Base-by-base conservation (phyloP, 2,888 invertebrate genomes). In the Yponomeuta evonymella region DNA sequence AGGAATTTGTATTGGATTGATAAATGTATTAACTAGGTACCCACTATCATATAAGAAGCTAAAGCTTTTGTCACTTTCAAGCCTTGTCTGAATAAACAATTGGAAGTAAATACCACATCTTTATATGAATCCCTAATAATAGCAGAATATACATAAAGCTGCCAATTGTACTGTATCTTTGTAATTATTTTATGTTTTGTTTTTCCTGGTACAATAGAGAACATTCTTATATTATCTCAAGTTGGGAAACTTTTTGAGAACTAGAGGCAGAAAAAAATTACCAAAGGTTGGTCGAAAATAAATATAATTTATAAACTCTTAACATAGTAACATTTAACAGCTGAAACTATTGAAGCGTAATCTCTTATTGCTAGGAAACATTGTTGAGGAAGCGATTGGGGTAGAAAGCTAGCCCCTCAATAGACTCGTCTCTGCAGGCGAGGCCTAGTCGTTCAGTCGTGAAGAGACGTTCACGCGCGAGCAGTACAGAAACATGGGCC, bases 321-420 rank as follows among this genome's bases (percentile, higher is more conserved):
- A 23, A 66, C 30, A 65, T 66, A 65, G 12, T 65, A 2, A 58
- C 12, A 23, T 64, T 23, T 68, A 48, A 68, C 48, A 48, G 36
- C 23, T 36, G 36, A 43, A 29, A 48, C 12, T 63, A 70, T n/a
- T 36, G n/a, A 11, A 62, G 36, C 43, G 23, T 36, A 23, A 63
- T n/a, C 36, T 62, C 11, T n/a, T 29, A 48, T 58, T 70, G 63
- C 63, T 70, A 70, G 5, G 70, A 62, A 33, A 23, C 51, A 48
- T 87, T 87, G 65, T 87, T 87, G 65, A 97, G 88, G 87, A 99
- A 97, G 72, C 95, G 88, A 93, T 99, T 99, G 0, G 97, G 96
- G 90, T 97, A 99, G 89, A 99, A 99, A 72, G 96, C 94, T 64
- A 99, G 90, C 10, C 99, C 99, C 90, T 99, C 98, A 72, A 98